Evolutionary conservation across 2,888 invertebrate species (phyloP), one percentile per base, ranked within the genome.

Genomic region (Clivina fossor): DNA sequence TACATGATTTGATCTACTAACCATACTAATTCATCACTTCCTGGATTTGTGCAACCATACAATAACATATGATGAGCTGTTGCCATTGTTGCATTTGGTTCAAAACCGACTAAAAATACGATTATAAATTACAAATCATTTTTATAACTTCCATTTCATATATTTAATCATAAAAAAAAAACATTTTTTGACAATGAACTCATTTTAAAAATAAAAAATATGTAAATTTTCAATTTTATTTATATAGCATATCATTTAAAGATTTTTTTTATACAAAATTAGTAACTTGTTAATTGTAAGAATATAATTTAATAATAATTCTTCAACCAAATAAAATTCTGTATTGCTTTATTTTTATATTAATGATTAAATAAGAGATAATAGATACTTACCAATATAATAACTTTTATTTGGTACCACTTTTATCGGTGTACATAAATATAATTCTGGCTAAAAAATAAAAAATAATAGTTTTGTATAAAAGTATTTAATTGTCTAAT

Each of bases 51-150:
- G 68, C 96, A 96, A 9, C 95, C 95, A 69, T 93, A 96, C 0
- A 96, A 73, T 43, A 96, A 76, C 84, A 96, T 94, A 72, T 96
- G 96, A 76, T 96, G 96, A 7, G 93, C 92, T 3, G 87, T 90
- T 68, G 88, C 80, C 88, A 90, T 91, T 8, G 90, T 86, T 1
- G 93, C 92, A 68, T 94, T 91, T 1, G 96, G 94, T 72, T 90
- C 84, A 72, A 94, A 98, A 37, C 92, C 93, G 66, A 91, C 93
- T 90, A 74, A 16, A 48, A 49, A 1, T 32, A 15, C 4, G 9
- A 35, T 13, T n/a, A 30, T 38, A 35, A 24, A 20, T 47, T 53
- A 20, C 22, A 13, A 35, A 15, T 30, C 9, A n/a, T 30, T 30
- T 30, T 9, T 33, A 33, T 1, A n/a, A n/a, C n/a, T n/a, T n/a